phyloP scores from a whole-genome alignment of 2,888 invertebrate genomes.

The Spisula solida region DNA sequence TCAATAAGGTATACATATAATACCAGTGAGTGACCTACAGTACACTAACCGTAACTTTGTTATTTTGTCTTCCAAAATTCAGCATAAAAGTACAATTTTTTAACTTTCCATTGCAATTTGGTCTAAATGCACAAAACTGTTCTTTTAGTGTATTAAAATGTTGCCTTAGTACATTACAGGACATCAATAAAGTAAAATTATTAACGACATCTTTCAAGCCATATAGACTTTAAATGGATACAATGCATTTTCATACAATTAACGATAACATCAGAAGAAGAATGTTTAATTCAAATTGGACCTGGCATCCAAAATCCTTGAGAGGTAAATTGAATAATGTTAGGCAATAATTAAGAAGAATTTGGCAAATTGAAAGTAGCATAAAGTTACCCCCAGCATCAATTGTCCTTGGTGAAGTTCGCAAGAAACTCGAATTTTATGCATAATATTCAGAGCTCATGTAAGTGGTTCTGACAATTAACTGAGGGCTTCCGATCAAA shows the following conservation, averaged over 20 bases:
- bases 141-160: background rate
- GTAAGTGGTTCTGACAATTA: no score
- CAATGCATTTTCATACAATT: slow-evolving; percentile 26
- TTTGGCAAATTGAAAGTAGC: slow-evolving; percentile 9
- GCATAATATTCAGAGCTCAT: no score
- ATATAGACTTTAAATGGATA: slow-evolving; percentile 15
- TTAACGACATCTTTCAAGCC: background rate
- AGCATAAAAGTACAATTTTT: background rate
- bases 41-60: background rate
- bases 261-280: background rate
- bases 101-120: background rate
- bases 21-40: background rate
- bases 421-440: background rate
- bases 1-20: no score
- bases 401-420: background rate
- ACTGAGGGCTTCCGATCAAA: no score
- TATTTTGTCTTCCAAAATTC: background rate
- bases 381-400: background rate
- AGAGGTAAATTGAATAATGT: slow-evolving; percentile 1
- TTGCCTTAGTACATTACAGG: background rate
- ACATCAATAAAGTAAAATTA: slow-evolving; percentile 2
- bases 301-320: background rate
- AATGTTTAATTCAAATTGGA: slow-evolving; percentile 15
- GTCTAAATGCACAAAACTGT: background rate
- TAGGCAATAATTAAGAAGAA: background rate